Evolutionary conservation across 2,113 vertebrate genomes (phyloP), one percentile per base, ranked within the genome.

Genomic region (Amblyornis subalaris): DNA sequence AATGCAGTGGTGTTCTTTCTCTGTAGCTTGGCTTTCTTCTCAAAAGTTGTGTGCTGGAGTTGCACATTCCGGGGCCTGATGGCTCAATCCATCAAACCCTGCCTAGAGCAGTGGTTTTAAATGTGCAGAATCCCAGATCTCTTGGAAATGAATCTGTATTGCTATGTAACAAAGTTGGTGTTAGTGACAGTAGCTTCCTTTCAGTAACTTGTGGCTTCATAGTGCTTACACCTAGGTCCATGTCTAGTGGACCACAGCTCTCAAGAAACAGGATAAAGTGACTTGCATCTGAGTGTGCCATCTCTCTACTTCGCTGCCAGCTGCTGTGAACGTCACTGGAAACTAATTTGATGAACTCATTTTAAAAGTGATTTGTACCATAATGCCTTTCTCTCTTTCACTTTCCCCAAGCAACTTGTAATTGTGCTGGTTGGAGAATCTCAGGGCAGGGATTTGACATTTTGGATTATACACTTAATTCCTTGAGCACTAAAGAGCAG

Each of bases 381-480:
- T 91, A 88, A 91, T 70, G 73, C 44, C 44, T 86, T 94, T 90
- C 54, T 76, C 48, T 77, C 77, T 91, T 79, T 65, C 44, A 57
- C 40, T 88, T 91, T 90, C 75, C 65, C 64, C 64, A 86, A 93
- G 88, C 64, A 85, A 95, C 51, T 88, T 90, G 36, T 80, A 86
- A 65, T 48, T 84, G 64, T 93, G 53, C 53, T 78, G 82, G 71
- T 8, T 81, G 90, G 51, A 86, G 88, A 74, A 75, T 92, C 69
- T 94, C 79, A 84, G 65, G 72, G 79, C 85, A 95, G 92, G 42
- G 69, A 90, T 86, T 86, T 83, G 47, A 88, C 65, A 50, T 90
- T 96, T 83, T 77, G 82, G 93, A 86, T 95, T 91, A 88, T 42
- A 60, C 31, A 33, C 51, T 94, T 91, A 83, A 94, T 91, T 95